Base-by-base conservation (phyloP, 2,888 invertebrate genomes). In the Spisula solida region DNA sequence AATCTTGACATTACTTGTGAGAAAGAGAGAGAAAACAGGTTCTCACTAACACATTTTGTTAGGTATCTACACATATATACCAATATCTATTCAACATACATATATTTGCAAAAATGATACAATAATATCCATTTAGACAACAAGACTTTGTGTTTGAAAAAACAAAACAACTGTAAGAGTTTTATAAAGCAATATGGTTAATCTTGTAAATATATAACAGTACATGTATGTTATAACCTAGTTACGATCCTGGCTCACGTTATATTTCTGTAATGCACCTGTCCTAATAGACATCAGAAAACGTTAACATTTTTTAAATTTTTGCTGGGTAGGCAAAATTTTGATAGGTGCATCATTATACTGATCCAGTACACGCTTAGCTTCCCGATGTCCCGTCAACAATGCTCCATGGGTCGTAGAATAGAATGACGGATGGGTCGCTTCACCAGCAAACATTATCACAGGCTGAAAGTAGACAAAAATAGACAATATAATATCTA, bases 391-490 rank as follows among this genome's bases (percentile, higher is more conserved):
- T 10, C 99, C 99, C 81, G 98, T 98, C 86, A 99, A 97, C 96
- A 98, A 98, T 60, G 99, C 99, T 81, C 99, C 99, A 96, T 99
- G 99, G 56, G 98, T 99, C 1, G 99, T 99, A 82, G 99, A 99
- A 97, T 99, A 99, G 97, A 98, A 99, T 96, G 98, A 98, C 96
- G 98, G 98, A 97, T 99, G 99, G 78, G 99, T 99, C 95, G 99
- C 99, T 97, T 99, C 99, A 90, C 99, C 99, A 94, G 99, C 99
- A 97, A 99, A 99, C 95, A 98, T 97, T 94, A 99, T 97, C 60
- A 97, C 97, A 94, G 98, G 98, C 98, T 98, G 95, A 80, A 94
- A 95, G 51, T 84, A 83, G 56, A 85, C 41, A 78, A 25, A 79
- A n/a, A 41, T 56, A n/a, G 20, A 56, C n/a, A 56, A n/a, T 20